Evolutionary conservation across 2,113 vertebrate species (phyloP).

Genomic region (Pseudorectes ferrugineus): DNA sequence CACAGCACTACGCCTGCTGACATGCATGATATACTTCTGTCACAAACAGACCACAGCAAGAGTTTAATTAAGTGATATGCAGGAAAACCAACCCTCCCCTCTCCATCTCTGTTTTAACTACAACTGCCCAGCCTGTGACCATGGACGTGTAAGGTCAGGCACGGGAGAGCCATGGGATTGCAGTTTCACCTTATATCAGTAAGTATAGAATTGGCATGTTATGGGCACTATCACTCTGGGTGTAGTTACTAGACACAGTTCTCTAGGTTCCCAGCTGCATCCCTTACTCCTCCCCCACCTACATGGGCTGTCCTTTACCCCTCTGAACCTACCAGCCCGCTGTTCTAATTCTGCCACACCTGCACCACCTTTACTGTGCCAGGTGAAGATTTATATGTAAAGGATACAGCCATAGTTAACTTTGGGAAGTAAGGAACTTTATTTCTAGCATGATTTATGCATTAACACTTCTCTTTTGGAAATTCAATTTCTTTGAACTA

Average conservation of each 20-base stretch:
- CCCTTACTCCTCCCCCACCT: background rate
- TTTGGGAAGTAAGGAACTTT: background rate
- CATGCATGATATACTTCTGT: slow-evolving; percentile 78
- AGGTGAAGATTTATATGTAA: background rate
- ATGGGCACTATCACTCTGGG: background rate
- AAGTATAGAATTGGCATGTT: accelerated
- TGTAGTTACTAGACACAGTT: background rate
- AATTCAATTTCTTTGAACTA: background rate
- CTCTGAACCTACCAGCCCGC: background rate
- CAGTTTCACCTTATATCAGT: background rate
- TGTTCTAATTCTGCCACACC: background rate
- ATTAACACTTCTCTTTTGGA: background rate
- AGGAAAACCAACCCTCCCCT: background rate
- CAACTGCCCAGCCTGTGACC: slow-evolving; percentile 58
- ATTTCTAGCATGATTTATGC: background rate
- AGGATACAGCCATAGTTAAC: background rate
- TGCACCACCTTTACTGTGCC: background rate
- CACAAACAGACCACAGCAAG: slow-evolving; percentile 80
- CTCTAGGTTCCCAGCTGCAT: background rate
- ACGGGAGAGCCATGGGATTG: slow-evolving; percentile 1
- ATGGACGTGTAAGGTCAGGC: background rate
- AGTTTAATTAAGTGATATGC: slow-evolving; percentile 50
- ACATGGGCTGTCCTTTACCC: accelerated
- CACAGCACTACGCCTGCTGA: slow-evolving; percentile 79
- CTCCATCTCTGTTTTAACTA: background rate